Evolutionary conservation across 1,140 invertebrate genomes (phyloP).

Genomic region (Zaprionus gabonicus): DNA sequence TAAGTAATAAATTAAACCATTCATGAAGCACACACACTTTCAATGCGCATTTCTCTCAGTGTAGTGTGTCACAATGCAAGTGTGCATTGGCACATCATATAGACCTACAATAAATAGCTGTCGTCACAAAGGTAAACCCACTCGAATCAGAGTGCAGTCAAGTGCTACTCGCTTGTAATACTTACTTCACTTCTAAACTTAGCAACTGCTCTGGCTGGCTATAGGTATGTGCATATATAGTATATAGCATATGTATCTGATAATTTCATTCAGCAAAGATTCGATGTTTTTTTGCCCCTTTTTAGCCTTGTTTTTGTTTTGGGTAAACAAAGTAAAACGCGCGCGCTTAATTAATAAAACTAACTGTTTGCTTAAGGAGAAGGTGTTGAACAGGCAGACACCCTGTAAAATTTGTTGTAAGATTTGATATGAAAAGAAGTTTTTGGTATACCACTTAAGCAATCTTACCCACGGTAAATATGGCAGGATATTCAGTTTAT

Average conservation of each 20-base stretch:
- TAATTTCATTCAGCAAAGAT: background rate
- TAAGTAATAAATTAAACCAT: constrained; percentile 3
- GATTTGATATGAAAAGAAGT: too few relatives aligned
- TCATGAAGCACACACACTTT: background rate
- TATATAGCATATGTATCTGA: background rate
- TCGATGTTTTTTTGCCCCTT: background rate
- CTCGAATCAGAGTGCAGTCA: background rate
- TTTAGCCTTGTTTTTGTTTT: background rate
- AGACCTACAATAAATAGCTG: constrained; percentile 1
- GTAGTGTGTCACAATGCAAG: background rate
- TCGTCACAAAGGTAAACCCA: background rate
- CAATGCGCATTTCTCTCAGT: background rate
- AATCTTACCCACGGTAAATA: too few relatives aligned
- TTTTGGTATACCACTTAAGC: too few relatives aligned
- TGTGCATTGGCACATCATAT: background rate
- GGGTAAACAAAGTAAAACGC: background rate
- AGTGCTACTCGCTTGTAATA: background rate
- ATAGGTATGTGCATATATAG: background rate
- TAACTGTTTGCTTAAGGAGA: background rate
- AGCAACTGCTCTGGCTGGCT: background rate
- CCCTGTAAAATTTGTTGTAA: background rate
- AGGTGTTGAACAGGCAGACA: background rate
- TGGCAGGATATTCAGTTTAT: too few relatives aligned
- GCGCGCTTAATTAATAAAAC: background rate
- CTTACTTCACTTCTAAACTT: background rate